Conservation (phyloP, 2,113 vertebrate genomes). For the Origma solitaria region DNA sequence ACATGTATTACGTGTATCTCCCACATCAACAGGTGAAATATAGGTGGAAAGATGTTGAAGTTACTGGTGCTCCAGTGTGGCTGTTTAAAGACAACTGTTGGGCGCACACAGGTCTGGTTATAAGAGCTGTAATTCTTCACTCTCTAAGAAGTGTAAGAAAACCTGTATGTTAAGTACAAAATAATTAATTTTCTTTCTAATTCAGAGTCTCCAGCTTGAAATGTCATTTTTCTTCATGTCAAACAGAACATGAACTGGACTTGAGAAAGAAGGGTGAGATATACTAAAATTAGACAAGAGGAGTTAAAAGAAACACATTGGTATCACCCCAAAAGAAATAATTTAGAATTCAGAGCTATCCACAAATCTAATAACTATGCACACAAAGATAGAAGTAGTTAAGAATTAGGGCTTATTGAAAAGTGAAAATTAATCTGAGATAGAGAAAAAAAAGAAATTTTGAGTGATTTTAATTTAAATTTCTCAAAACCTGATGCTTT, state of each 20-base stretch:
- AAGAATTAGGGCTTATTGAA: background rate
- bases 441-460: background rate
- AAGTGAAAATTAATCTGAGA: background rate
- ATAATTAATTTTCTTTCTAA: background rate
- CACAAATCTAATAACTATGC: background rate
- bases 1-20: background rate
- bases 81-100: background rate
- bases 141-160: background rate
- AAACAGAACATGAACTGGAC: background rate
- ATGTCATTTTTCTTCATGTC: background rate
- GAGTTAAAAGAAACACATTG: background rate
- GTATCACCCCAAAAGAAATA: background rate
- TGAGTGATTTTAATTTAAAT: background rate
- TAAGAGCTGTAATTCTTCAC: background rate
- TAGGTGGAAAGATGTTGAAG: background rate
- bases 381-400: background rate
- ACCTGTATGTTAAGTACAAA: background rate
- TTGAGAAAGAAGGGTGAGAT: background rate
- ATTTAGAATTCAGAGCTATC: background rate
- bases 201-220: background rate
- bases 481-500: background rate
- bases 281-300: background rate
- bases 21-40: background rate
- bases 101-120: rapidly evolving
- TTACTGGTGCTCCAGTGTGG: background rate